phyloP scores from a whole-genome alignment of 2,113 vertebrate genomes.

The Piprites chloris region DNA sequence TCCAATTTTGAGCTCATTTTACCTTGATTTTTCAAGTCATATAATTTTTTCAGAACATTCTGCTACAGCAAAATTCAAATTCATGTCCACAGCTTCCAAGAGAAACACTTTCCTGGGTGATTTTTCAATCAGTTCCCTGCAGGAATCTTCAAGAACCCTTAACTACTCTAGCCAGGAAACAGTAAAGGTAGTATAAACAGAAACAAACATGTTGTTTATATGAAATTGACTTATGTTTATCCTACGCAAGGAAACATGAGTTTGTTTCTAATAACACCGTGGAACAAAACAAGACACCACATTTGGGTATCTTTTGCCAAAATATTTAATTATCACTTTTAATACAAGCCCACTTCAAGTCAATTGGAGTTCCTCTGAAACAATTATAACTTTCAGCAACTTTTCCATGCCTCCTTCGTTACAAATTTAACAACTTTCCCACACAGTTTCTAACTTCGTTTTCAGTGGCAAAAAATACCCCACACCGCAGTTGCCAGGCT shows the following conservation, averaged over 20 bases:
- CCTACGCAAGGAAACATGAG: neutral
- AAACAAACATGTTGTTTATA: neutral
- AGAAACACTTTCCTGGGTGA: neutral
- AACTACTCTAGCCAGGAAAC: neutral
- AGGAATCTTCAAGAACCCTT: neutral
- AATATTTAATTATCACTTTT: neutral
- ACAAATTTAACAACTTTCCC: neutral
- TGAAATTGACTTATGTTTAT: neutral
- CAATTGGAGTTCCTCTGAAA: neutral
- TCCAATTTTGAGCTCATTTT: neutral
- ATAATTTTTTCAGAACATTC: neutral
- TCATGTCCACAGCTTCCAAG: neutral
- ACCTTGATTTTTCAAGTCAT: neutral
- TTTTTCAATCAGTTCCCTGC: neutral
- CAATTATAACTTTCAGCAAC: neutral
- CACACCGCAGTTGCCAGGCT: neutral
- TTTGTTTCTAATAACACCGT: neutral
- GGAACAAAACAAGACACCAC: neutral
- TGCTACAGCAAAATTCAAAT: neutral
- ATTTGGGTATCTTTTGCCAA: neutral
- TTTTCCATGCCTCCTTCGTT: accelerated
- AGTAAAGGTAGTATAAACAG: neutral
- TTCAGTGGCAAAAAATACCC: accelerated
- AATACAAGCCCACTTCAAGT: neutral
- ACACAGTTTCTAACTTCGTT: accelerated